Evolutionary conservation across 2,888 invertebrate species (phyloP), one percentile per base, ranked within the genome.

Genomic region (Pediacus dermestoides): DNA sequence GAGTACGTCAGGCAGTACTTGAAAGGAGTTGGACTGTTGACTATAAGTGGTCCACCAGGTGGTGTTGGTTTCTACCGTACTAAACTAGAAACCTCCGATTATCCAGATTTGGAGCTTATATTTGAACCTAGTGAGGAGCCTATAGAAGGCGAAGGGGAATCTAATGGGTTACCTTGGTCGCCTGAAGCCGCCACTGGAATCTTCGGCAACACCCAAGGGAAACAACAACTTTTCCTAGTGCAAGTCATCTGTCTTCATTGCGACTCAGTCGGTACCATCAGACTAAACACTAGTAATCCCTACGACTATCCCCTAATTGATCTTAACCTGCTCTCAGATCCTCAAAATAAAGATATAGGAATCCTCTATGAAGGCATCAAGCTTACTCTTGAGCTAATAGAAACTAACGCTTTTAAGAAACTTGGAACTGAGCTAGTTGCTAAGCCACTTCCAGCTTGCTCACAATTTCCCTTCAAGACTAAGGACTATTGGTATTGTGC

Each of bases 401-500:
- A 74, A 46, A 71, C 75, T 0, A 64, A 67, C 28, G 72, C 74
- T 0, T 77, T 77, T 54, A 64, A 67, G 39, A 72, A 71, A 46
- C 74, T 75, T 30, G 71, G 73, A n/a, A 71, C 76, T 0, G 66
- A 72, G 27, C 44, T 48, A 9, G 35, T 42, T n/a, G 32, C 23
- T 7, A 46, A 43, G 28, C 42, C 48, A 1, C 15, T 52, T 12
- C 44, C 41, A 1, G 68, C 68, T 1, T 82, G 81, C 59, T 65
- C 63, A 12, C 35, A 60, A 0, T 44, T 66, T 8, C 37, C 44
- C 4, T 77, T 76, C 38, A 75, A 74, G 46, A 70, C 76, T 1
- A 81, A 81, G 41, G 75, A 75, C 21, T 85, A 83, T 55, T 82
- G 84, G 81, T 76, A 77, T 39, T 85, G 85, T 60, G 77, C 78